Base-by-base conservation (phyloP, 1,140 invertebrate genomes). In the Protaetia brevitarsis region DNA sequence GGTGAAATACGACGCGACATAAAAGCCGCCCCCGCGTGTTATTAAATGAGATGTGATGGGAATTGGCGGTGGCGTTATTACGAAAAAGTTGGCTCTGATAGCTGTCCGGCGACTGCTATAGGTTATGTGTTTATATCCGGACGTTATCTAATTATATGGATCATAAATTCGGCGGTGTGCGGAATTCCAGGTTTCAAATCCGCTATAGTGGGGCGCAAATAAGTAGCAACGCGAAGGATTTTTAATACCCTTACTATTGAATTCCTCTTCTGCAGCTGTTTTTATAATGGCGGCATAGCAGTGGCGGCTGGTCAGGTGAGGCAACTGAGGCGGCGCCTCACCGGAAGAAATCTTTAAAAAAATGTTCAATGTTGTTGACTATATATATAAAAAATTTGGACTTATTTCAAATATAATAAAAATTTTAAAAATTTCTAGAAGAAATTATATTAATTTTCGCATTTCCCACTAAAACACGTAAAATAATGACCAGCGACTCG, bases 11-110 rank as follows among this genome's bases (percentile, higher is more conserved):
- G 41, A 19, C 13, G 26, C 26, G 57, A 21, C 26, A 29, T 59
- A 59, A 59, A 59, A 59, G 13, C 57, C 57, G 57, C 26, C 26
- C 57, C 57, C 27, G 57, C 16, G 57, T 28, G 57, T 29, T 59
- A 59, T 59, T 59, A 59, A 59, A 59, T 59, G 57, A 59, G 57
- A 59, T 59, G 57, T 59, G 57, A 59, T 59, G 57, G 30, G 57
- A 59, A 59, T 59, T 59, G 57, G 16, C 27, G 57, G 57, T 10
- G 57, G 5, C 23, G 57, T 59, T 59, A 59, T 59, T 59, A 16
- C 57, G 57, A 51, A 31, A 59, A 59, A 59, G 57, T 59, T 28
- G 11, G 57, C 26, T 16, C n/a, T n/a, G n/a, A n/a, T n/a, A 7
- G 27, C 29, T n/a, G 23, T 4, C 57, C 57, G 23, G 13, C 27